Percentiles rank a stretch among this genome's conserved stretches.
Evolutionary conservation across 2,113 vertebrate genomes (phyloP).

Genomic region (Gallinago media): DNA sequence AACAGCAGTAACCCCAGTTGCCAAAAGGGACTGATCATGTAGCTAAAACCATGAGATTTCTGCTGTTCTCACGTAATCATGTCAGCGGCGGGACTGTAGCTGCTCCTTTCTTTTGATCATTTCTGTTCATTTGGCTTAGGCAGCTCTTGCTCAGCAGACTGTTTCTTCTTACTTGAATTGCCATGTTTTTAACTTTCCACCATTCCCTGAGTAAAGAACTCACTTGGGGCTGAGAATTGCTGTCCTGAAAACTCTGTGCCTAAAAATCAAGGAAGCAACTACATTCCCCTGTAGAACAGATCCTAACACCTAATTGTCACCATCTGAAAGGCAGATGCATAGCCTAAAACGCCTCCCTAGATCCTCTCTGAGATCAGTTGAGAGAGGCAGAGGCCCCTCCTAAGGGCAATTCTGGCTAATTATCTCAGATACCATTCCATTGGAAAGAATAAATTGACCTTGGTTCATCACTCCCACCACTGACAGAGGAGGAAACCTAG

Average conservation of each 20-base stretch:
- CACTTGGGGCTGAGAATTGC: background rate
- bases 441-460: background rate
- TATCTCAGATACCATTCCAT: background rate
- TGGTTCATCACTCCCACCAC: background rate
- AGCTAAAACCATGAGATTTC: background rate
- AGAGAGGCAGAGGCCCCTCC: background rate
- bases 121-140: background rate
- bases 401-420: background rate
- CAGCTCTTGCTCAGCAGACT: background rate
- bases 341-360: background rate
- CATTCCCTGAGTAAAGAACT: background rate
- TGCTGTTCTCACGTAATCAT: background rate
- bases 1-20: background rate
- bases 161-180: background rate
- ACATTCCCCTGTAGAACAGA: background rate
- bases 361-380: background rate
- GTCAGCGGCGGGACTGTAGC: background rate
- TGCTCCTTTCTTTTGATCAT: background rate
- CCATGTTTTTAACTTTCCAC: background rate
- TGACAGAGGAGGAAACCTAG: background rate
- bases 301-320: background rate
- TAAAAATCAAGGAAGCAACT: background rate
- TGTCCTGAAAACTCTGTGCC: background rate
- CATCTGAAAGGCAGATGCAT: background rate
- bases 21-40: background rate